A percentile compares a stretch with the other conserved stretches of the same genome.
phyloP scores from a whole-genome alignment of 1,140 invertebrate genomes.

The Psix sp. region DNA sequence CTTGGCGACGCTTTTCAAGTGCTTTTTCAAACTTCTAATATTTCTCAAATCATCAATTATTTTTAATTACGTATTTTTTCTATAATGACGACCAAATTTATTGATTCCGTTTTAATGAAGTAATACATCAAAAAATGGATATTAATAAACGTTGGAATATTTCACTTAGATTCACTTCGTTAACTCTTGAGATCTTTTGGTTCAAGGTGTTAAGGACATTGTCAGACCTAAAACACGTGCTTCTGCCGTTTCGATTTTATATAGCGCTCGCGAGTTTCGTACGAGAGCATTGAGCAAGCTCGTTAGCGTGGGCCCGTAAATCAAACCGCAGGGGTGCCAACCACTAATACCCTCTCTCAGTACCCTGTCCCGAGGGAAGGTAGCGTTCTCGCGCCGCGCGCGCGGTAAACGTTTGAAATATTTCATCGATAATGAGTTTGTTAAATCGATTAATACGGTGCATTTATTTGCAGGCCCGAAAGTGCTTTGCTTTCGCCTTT shows the following conservation, averaged over 20 bases:
- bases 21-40: no score
- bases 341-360: constrained; percentile 66
- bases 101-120: no score
- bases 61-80: no score
- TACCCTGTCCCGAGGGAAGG: constrained; percentile 60
- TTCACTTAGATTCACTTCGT: constrained; percentile 10
- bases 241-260: constrained; percentile 43
- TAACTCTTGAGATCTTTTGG: constrained; percentile 20
- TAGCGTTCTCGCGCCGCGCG: constrained; percentile 68
- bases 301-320: constrained; percentile 74
- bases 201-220: constrained; percentile 47
- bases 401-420: constrained; percentile 74
- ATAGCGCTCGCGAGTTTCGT: constrained; percentile 26
- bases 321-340: constrained; percentile 75
- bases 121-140: no score
- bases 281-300: constrained; percentile 57
- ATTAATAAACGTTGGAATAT: background rate
- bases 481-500: constrained; percentile 53
- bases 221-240: constrained; percentile 40
- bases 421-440: constrained; percentile 76
- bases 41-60: no score
- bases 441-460: constrained; percentile 74
- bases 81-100: no score
- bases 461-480: constrained; percentile 41
- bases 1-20: no score